Percentiles rank a stretch among this genome's conserved stretches.
These are phyloP conservation scores for Myotis yumanensis DNA, from an alignment of 2,113 vertebrate genomes.

Conservation along the genomic window DNA sequence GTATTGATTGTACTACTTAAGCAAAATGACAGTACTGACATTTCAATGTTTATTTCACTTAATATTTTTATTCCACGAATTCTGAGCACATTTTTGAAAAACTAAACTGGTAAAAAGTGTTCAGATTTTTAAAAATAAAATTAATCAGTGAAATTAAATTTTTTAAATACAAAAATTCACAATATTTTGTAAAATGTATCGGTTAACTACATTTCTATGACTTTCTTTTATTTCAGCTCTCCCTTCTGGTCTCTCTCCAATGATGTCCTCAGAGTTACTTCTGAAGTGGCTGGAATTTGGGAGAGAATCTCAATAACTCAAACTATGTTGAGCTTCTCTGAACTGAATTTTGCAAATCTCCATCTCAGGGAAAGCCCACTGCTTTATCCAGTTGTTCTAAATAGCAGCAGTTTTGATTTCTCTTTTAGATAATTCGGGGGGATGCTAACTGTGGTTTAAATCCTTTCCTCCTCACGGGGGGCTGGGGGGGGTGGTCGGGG, in stretches of 20 bases:
- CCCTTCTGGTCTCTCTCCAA: not conserved
- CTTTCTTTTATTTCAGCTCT: not conserved
- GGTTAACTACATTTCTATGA: not conserved
- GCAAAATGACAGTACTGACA: not conserved
- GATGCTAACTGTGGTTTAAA: not conserved
- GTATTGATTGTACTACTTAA: not conserved
- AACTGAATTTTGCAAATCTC: not conserved
- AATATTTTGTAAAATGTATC: not conserved
- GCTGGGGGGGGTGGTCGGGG: too few species aligned
- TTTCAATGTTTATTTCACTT: conserved; percentile 26
- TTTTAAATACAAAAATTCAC: not conserved
- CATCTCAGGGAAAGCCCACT: not conserved
- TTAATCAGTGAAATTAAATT: not conserved
- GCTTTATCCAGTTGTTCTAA: not conserved
- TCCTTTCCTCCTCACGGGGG: not conserved
- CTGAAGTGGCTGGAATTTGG: not conserved
- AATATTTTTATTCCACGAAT: not conserved
- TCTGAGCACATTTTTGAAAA: conserved; percentile 10
- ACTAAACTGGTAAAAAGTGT: not conserved
- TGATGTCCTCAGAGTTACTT: not conserved
- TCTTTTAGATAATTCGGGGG: not conserved
- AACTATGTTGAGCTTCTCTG: not conserved
- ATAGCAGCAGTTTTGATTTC: not conserved
- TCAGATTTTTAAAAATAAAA: conserved; percentile 14
- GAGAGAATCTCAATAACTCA: not conserved